Conservation (phyloP, 2,888 invertebrate genomes). For the Eurois occulta region DNA sequence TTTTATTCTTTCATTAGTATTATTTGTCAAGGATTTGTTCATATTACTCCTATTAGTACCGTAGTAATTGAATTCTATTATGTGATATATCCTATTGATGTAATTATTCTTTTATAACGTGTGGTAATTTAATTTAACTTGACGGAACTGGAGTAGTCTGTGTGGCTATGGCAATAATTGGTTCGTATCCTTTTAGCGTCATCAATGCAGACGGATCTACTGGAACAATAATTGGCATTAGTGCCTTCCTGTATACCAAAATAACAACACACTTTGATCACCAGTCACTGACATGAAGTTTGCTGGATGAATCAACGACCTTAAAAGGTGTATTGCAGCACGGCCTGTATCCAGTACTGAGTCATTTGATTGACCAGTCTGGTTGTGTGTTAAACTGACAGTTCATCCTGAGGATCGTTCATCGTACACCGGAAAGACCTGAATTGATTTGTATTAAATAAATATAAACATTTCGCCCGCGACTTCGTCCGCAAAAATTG, state of each 20-base stretch:
- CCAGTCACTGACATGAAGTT: background rate
- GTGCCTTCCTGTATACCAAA: background rate
- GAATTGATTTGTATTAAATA: background rate
- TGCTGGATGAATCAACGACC: background rate
- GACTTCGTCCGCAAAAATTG: too few relatives aligned
- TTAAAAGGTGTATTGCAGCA: background rate
- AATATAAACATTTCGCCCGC: background rate
- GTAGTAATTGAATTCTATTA: constrained; percentile 55
- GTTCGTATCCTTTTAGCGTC: background rate
- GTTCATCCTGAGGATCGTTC: background rate
- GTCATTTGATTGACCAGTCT: background rate
- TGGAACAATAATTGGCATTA: background rate
- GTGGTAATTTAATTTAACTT: constrained; percentile 43
- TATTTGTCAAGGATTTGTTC: constrained; percentile 42
- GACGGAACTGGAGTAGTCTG: constrained; percentile 28
- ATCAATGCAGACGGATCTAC: background rate
- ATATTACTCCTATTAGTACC: constrained; percentile 25
- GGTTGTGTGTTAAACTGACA: background rate
- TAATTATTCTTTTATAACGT: constrained; percentile 44
- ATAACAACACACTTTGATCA: background rate
- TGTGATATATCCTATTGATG: constrained; percentile 52
- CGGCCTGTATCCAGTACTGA: background rate
- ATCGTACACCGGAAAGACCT: background rate
- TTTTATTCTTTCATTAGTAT: constrained; percentile 22
- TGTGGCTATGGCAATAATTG: background rate